Evolutionary conservation across 2,113 vertebrate species (phyloP).

Genomic region (Mesitornis unicolor): DNA sequence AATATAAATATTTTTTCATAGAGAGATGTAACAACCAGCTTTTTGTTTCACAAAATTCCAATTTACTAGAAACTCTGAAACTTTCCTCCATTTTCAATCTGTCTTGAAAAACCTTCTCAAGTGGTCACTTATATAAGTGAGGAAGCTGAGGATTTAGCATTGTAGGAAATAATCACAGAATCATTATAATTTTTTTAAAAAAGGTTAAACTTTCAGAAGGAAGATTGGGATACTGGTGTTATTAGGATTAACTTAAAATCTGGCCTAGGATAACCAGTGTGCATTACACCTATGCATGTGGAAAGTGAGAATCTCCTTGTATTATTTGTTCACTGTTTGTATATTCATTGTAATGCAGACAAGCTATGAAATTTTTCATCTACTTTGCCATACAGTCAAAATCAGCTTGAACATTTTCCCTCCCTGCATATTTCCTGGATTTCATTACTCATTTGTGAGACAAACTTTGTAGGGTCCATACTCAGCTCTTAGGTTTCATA

Average conservation of each 20-base stretch:
- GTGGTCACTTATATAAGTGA: fast-evolving
- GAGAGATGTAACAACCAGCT: constrained; percentile 12
- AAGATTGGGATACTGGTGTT: neutral
- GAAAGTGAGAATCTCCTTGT: neutral
- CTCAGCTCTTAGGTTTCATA: neutral
- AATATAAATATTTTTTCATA: constrained; percentile 50
- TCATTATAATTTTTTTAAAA: neutral
- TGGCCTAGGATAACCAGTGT: neutral
- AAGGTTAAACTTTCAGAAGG: neutral
- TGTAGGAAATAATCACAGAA: neutral
- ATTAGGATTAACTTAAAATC: neutral
- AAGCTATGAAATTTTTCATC: neutral
- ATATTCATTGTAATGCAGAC: neutral
- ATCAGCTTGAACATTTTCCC: neutral
- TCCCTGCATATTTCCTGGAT: neutral
- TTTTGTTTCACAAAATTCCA: constrained; percentile 18
- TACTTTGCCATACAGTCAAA: neutral
- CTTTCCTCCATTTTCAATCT: neutral
- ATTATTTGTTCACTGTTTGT: neutral
- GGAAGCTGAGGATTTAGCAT: neutral
- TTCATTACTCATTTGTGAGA: neutral
- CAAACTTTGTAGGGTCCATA: neutral
- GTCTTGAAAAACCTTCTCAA: neutral
- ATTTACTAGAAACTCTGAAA: neutral
- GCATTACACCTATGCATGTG: neutral